Evolutionary conservation across 1,140 invertebrate genomes (phyloP), one percentile per base, ranked within the genome.

Genomic region (Euura saliciscinereae): DNA sequence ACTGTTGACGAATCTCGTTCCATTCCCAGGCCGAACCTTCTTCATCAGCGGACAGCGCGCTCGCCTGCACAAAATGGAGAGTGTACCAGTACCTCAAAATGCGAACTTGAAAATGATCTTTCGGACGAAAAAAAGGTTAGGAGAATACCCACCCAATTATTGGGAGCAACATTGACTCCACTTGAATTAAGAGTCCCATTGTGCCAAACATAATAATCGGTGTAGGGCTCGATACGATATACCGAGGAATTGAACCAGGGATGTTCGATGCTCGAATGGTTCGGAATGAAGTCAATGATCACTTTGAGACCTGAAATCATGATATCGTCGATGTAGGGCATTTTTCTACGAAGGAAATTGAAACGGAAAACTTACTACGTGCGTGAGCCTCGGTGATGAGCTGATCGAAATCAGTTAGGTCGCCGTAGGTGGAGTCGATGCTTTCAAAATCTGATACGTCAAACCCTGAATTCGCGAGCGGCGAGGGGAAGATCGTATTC

Each of bases 271-370:
- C 94, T 95, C 0, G 93, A 93, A 82, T 97, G 94, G 86, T 97
- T 97, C 2, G 95, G 95, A 11, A 97, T 92, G 79, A 97, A 92
- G 81, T 97, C 96, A 83, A 97, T 82, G 11, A 97, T 87, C 2
- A 97, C 81, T 83, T 93, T 94, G 45, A 97, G 77, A 73, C 82
- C 91, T 91, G 81, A 75, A 92, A 90, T 76, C 93, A 71, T 42
- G 4, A 70, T 44, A 69, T 28, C 28, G 59, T 72, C 11, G 6
- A 4, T 10, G 59, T 10, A 64, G 66, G 28, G 8, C 44, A 66
- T 71, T 66, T 43, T 45, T 42, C 43, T 46, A 59, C 13, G 8
- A 28, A 28, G 28, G 28, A 28, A 28, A 28, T 13, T 6, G 6
- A 66, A 46, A 6, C 65, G 66, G 13, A 44, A 8, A 59, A 51